phyloP scores from a whole-genome alignment of 2,113 vertebrate species.

The Alethe castanea region DNA sequence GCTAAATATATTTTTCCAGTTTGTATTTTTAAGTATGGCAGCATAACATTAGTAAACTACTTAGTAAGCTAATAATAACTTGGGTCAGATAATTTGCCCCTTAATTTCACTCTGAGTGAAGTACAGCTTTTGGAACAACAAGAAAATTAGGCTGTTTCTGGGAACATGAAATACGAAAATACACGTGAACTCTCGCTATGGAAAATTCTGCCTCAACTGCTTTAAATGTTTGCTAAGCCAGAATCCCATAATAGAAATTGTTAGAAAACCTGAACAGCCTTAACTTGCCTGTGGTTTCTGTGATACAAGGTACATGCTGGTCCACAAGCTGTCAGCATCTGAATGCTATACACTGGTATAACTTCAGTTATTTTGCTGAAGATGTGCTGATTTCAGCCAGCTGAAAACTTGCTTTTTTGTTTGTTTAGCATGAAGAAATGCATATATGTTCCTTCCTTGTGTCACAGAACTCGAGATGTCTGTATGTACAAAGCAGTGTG shows the following conservation, averaged over 20 bases:
- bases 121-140: not conserved
- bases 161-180: not conserved
- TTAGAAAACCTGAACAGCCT: not conserved
- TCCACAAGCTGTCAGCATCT: not conserved
- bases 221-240: not conserved
- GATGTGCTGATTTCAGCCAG: not conserved
- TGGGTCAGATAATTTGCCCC: not conserved
- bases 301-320: not conserved
- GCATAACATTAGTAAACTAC: not conserved
- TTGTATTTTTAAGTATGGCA: not conserved
- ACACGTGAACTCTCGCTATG: not conserved
- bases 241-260: not conserved
- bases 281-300: not conserved
- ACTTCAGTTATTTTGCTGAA: not conserved
- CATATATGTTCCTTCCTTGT: not conserved
- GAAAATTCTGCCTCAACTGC: not conserved
- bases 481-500: not conserved
- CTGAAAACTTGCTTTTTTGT: not conserved
- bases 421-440: not conserved
- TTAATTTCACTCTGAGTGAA: not conserved
- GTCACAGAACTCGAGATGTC: not conserved
- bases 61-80: not conserved
- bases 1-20: not conserved
- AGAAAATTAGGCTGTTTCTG: not conserved
- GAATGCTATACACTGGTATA: not conserved